These are phyloP conservation scores for Ctenicera cuprea DNA, from an alignment of 2,888 invertebrate species.

Conservation along the genomic window DNA sequence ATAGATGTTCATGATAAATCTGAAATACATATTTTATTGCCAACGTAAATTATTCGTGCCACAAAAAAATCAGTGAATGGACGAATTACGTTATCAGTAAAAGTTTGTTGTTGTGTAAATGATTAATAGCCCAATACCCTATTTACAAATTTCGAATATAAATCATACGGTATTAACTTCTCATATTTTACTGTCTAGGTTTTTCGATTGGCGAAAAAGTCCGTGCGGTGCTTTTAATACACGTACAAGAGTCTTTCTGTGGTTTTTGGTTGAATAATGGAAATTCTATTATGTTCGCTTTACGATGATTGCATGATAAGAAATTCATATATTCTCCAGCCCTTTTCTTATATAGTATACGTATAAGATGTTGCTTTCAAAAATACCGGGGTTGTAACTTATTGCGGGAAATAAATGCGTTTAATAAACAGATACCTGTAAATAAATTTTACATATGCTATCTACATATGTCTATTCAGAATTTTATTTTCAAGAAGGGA, in stretches of 20 bases:
- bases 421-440: no score
- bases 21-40: conserved; percentile 42
- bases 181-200: conserved; percentile 48
- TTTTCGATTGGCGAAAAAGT: conserved; percentile 34
- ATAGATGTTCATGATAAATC: conserved; percentile 38
- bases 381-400: neutral
- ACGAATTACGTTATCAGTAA: conserved; percentile 51
- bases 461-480: no score
- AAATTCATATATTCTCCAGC: conserved; percentile 38
- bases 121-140: conserved; percentile 50
- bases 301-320: conserved; percentile 42
- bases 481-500: no score
- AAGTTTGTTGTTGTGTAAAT: conserved; percentile 53
- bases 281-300: conserved; percentile 46
- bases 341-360: neutral
- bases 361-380: neutral
- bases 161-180: conserved; percentile 50
- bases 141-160: conserved; percentile 53
- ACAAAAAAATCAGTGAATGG: conserved; percentile 48
- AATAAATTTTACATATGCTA: no score
- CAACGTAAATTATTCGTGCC: conserved; percentile 40
- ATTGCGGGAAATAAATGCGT: no score
- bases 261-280: conserved; percentile 46
- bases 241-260: conserved; percentile 34
- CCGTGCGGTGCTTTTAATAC: conserved; percentile 28